Percentiles rank a stretch among this genome's conserved stretches.
These are phyloP conservation scores for Nymphicus hollandicus DNA, from an alignment of 2,113 vertebrate species.

Conservation along the genomic window DNA sequence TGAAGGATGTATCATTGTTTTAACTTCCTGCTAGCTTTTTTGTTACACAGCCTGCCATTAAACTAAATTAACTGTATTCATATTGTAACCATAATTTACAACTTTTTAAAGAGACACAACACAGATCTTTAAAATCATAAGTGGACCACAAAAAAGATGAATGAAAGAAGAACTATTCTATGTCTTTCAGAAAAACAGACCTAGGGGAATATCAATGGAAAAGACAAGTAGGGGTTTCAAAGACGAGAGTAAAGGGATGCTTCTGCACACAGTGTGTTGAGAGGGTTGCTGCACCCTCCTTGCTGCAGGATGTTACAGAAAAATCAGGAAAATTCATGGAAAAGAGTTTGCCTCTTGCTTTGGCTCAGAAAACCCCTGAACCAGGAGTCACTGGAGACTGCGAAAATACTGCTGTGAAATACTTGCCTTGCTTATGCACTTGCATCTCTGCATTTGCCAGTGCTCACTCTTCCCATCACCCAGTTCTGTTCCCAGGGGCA, in stretches of 20 bases:
- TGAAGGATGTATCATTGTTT: constrained; percentile 52
- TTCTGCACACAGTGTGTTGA: not conserved
- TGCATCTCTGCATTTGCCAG: not conserved
- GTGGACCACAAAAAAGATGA: not conserved
- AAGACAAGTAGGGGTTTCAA: not conserved
- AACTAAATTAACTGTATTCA: not conserved
- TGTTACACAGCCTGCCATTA: not conserved
- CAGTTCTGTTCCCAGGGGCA: not conserved
- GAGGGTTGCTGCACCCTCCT: not conserved
- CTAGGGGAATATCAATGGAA: not conserved
- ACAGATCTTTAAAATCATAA: not conserved
- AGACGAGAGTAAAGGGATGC: not conserved
- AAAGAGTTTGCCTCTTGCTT: not conserved
- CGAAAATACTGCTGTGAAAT: not conserved
- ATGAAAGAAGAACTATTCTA: not conserved
- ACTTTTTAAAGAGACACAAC: not conserved
- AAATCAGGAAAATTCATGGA: not conserved
- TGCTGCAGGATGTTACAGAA: not conserved
- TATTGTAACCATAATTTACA: not conserved
- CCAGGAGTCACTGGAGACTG: not conserved
- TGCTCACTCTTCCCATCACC: not conserved
- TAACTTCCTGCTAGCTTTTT: constrained; percentile 35
- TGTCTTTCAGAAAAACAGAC: not conserved
- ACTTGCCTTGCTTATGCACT: not conserved
- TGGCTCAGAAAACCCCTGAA: not conserved